A percentile compares a stretch with the other conserved stretches of the same genome.
Evolutionary conservation across 1,140 invertebrate species (phyloP).

Genomic region (Antheraea mylitta): DNA sequence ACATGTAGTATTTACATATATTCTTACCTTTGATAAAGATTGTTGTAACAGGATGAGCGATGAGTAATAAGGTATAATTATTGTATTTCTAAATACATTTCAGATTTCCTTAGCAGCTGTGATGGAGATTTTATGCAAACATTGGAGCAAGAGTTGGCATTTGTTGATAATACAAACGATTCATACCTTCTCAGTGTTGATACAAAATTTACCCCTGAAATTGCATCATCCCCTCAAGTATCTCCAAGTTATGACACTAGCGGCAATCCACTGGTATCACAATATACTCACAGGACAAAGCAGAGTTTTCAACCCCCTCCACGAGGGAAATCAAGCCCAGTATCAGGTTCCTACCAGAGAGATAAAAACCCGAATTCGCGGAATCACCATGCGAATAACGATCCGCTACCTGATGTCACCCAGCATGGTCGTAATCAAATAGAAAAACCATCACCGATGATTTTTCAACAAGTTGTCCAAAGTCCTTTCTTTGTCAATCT

Average conservation of each 20-base stretch:
- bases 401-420: conserved; percentile 42
- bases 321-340: conserved; percentile 48
- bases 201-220: conserved; percentile 42
- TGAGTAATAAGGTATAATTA: conserved; percentile 29
- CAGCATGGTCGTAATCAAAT: conserved; percentile 41
- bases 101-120: conserved; percentile 68
- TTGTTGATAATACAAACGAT: conserved; percentile 45
- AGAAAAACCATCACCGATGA: conserved; percentile 51
- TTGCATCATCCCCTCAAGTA: conserved; percentile 39
- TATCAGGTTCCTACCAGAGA: conserved; percentile 45
- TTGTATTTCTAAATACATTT: background rate
- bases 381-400: conserved; percentile 28
- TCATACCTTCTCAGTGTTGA: conserved; percentile 49
- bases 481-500: conserved; percentile 67
- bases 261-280: conserved; percentile 65
- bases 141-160: conserved; percentile 60
- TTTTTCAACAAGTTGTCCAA: conserved; percentile 66
- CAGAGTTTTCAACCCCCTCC: conserved; percentile 26
- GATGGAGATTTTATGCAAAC: conserved; percentile 72
- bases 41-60: conserved; percentile 17
- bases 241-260: conserved; percentile 46
- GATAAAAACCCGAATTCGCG: conserved; percentile 55
- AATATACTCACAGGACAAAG: conserved; percentile 49
- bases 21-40: conserved; percentile 1
- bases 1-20: conserved; percentile 13